These are phyloP conservation scores for Cancer borealis DNA, from an alignment of 2,888 invertebrate species.

Conservation along the genomic window DNA sequence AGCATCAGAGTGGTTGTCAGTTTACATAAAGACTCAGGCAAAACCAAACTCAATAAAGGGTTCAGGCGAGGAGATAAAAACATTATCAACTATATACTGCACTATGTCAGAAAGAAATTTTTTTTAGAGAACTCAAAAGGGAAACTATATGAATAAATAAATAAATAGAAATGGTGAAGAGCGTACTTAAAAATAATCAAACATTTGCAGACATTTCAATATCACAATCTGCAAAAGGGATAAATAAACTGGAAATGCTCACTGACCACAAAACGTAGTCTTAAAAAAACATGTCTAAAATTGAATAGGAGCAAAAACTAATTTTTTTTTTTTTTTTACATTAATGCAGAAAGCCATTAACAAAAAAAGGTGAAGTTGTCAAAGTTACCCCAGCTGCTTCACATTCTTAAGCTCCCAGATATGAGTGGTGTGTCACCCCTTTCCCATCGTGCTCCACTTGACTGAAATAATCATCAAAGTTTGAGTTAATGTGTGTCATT, in stretches of 20 bases:
- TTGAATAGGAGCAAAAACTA: not conserved
- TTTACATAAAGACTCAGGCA: not conserved
- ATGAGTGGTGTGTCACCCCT: slow-evolving; percentile 16
- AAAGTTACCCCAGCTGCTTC: slow-evolving; percentile 20
- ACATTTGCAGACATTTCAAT: not conserved
- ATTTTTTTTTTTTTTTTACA: not conserved
- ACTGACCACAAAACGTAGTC: slow-evolving; percentile 7
- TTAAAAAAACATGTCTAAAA: not conserved
- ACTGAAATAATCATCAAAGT: not conserved
- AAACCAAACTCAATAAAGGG: not conserved
- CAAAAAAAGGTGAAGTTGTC: slow-evolving; percentile 1
- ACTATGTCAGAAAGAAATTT: too few species aligned
- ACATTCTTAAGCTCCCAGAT: slow-evolving; percentile 2
- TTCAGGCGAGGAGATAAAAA: not conserved
- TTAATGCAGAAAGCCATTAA: slow-evolving; percentile 10
- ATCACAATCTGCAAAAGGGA: not conserved
- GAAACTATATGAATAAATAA: not conserved
- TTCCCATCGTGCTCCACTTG: not conserved
- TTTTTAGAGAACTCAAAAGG: too few species aligned
- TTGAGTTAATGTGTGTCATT: not conserved
- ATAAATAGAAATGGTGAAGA: not conserved
- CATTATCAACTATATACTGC: not conserved
- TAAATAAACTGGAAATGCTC: not conserved
- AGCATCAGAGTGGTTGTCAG: not conserved
- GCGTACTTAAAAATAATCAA: not conserved